Evolutionary conservation across 2,113 vertebrate genomes (phyloP), one percentile per base, ranked within the genome.

Genomic region (Chroicocephalus ridibundus): DNA sequence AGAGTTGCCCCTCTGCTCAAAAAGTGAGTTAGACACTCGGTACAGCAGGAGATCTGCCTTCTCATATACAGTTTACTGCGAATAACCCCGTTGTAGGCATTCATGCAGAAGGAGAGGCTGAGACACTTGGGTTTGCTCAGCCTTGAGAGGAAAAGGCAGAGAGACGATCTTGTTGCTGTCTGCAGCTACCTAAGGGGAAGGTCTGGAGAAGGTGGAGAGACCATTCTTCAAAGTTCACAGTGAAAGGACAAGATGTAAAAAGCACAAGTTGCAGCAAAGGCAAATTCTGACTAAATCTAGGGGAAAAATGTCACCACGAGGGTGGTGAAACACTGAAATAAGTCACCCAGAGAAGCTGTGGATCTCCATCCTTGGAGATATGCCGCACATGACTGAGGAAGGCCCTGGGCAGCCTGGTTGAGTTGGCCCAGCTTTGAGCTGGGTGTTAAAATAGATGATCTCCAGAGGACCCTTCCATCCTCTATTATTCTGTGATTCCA

Each of bases 21-120:
- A 75, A 85, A 95, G 29, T 0, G 5, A 93, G 52, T 31, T 64
- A 85, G 88, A 54, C 49, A 58, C 78, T 82, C 10, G 2, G 52
- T 72, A 58, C 20, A 88, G 74, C 55, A n/a, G 66, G 27, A 81
- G 40, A 64, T 71, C 29, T 90, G 70, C 26, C 76, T 93, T 75
- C 52, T 46, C 40, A 32, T 18, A n/a, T 15, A 8, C 13, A 61
- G 65, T 61, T 81, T 86, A 32, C 69, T 90, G 84, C 0, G 5
- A 36, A 86, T 49, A 79, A 55, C 21, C 9, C 19, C 0, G 0
- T 8, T 40, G 47, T 5, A 78, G 66, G 42, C 29, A 75, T 60
- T 70, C 24, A 4, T n/a, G 64, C 51, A 75, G 58, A 94, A 68
- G 40, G 32, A 80, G 40, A 62, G 54, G 21, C 34, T 60, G 61